Percentiles rank a stretch among this genome's conserved stretches.
Conservation (phyloP, 2,888 invertebrate species). For the Lingula anatina region DNA sequence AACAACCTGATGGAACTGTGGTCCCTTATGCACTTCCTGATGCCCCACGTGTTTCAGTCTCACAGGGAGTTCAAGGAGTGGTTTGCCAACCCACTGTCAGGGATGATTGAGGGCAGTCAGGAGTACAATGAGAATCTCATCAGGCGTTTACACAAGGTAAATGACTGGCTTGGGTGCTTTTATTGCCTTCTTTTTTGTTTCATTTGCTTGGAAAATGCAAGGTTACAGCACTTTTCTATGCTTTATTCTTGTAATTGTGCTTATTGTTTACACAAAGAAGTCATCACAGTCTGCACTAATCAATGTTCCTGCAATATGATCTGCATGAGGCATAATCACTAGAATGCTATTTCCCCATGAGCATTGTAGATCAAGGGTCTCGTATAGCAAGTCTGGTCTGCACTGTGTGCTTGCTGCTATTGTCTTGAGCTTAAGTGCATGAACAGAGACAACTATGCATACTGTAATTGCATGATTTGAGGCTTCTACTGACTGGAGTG, state of each 20-base stretch:
- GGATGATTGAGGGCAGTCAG: conserved; percentile 89
- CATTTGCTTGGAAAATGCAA: too few relatives aligned
- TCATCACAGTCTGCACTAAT: too few relatives aligned
- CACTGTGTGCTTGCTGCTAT: background rate
- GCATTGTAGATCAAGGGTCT: background rate
- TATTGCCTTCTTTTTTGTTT: background rate
- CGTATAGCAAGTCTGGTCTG: background rate
- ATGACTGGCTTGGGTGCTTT: background rate
- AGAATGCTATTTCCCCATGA: background rate
- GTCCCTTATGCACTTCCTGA: conserved; percentile 96
- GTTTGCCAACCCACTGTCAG: conserved; percentile 96
- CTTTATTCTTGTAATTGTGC: too few relatives aligned
- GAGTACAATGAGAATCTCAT: conserved; percentile 88
- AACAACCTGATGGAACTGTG: conserved; percentile 97
- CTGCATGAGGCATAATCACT: too few relatives aligned
- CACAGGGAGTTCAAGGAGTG: conserved; percentile 88
- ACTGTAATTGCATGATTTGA: too few relatives aligned
- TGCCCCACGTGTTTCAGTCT: conserved; percentile 80
- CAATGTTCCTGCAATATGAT: too few relatives aligned
- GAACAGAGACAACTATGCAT: too few relatives aligned
- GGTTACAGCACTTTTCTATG: too few relatives aligned
- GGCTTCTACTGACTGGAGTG: too few relatives aligned
- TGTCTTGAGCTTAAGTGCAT: too few relatives aligned
- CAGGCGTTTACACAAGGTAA: conserved; percentile 80
- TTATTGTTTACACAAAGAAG: too few relatives aligned